Base-by-base conservation (phyloP, 2,888 invertebrate species). In the Phrixothrix hirtus region DNA sequence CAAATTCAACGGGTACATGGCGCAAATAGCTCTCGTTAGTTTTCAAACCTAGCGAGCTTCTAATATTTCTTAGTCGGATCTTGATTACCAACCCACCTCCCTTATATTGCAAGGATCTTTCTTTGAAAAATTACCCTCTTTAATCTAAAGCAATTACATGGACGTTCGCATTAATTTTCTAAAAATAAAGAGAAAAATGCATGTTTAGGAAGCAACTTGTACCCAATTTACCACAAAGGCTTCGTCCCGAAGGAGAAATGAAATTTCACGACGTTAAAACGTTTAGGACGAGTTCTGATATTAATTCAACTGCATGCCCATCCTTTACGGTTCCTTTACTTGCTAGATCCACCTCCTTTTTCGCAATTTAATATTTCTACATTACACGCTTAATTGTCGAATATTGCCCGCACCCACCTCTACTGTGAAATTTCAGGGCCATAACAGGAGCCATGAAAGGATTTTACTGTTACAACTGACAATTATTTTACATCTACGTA, bases 401-500 rank as follows among this genome's bases (percentile, higher is more conserved):
- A 63, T 58, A 60, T 62, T 61, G 59, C 59, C 61, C 52, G 57
- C 61, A 57, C 57, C 56, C 47, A 59, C 59, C 59, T 58, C 62
- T 46, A 54, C 59, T 60, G 55, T 43, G 58, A 61, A 57, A 61
- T 62, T 64, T 62, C 51, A 54, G 50, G 50, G 50, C 49, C 53
- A 57, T 61, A 59, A 59, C 57, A 55, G 61, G 43, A n/a, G 27
- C 49, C 26, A 31, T 30, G 52, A 41, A 47, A 26, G 42, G 46
- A 45, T 47, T 52, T 51, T 47, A 42, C 46, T 31, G 42, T 37
- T 46, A 59, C 60, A 55, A 55, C 58, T 59, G 59, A 53, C 61
- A 62, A 64, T 64, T 63, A 63, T 61, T 63, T 63, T 61, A 59
- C 61, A 53, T 61, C 61, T 59, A 55, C 62, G 59, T 66, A 66